Evolutionary conservation across 2,888 invertebrate species (phyloP), one percentile per base, ranked within the genome.

Genomic region (Macrosiphum euphorbiae): DNA sequence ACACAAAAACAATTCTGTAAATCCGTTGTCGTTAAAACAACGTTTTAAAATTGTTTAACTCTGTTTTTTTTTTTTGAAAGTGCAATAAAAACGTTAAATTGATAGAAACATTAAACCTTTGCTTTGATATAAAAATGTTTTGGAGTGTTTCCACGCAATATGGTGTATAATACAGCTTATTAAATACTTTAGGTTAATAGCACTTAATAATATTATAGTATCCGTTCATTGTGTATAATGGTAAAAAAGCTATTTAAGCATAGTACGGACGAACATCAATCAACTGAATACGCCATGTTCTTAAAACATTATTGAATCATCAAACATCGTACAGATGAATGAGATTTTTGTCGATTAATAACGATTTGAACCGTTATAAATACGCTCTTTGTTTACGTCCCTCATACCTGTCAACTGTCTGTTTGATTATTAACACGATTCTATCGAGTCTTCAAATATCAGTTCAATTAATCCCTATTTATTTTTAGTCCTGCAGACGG

Each of bases 231-330:
- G 58, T 5, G 41, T 47, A 86, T 61, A 86, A 50, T 50, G 58
- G 7, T 86, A 55, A 58, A 44, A 47, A 28, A 26, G 50, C 58
- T 20, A 28, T 87, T 50, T 26, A 26, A 47, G 24, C 58, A 50
- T 8, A 78, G 78, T 50, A 52, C 67, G 11, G 52, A 28, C 24
- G 92, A 67, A 88, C 92, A 92, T 92, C 92, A 92, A 92, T 92
- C 88, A 88, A 88, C 87, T 8, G 87, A 67, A 92, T 52, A 78
- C 52, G 28, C 44, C 44, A n/a, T n/a, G 88, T 78, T 78, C 78
- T 88, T 88, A 55, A 92, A 92, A 88, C 52, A 55, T 92, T 88
- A 88, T 92, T 55, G 88, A 78, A 92, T 78, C 88, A n/a, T 92
- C 78, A 88, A 92, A 88, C 92, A 24, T 20, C 52, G 16, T 28